A percentile compares a stretch with the other conserved stretches of the same genome.
Evolutionary conservation across 2,113 vertebrate species (phyloP).

Genomic region (Osmerus mordax): DNA sequence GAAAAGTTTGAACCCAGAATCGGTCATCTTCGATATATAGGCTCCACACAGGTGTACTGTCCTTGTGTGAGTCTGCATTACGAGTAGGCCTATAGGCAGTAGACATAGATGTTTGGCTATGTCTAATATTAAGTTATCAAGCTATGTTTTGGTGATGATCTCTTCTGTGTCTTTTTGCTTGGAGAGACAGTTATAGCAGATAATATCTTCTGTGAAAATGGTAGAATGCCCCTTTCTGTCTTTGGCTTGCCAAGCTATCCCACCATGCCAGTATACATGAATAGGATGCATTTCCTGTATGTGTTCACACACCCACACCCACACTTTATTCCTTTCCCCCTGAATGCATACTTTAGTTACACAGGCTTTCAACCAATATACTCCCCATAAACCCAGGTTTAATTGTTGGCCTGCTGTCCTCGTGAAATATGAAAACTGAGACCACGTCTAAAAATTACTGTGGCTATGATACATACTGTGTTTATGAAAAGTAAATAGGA

Average conservation of each 20-base stretch:
- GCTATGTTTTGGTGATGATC: background rate
- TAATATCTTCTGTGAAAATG: background rate
- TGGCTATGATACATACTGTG: background rate
- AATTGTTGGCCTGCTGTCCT: background rate
- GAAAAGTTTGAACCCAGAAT: background rate
- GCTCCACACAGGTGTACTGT: too few species aligned
- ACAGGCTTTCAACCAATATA: background rate
- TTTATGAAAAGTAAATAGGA: conserved; percentile 1
- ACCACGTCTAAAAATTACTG: background rate
- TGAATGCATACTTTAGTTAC: background rate
- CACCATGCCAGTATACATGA: background rate
- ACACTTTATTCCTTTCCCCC: background rate
- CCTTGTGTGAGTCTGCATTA: too few species aligned
- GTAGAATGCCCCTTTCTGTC: background rate
- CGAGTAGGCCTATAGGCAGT: too few species aligned
- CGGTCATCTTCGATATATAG: background rate
- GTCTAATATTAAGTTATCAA: too few species aligned
- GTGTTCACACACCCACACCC: background rate
- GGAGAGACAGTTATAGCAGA: background rate
- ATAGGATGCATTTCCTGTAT: background rate
- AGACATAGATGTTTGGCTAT: too few species aligned
- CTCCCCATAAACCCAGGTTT: background rate
- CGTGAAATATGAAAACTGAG: background rate
- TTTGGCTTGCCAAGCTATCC: background rate
- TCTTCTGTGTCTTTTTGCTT: background rate